Conservation (phyloP, 1,140 invertebrate species). For the Drosophila punjabiensis region DNA sequence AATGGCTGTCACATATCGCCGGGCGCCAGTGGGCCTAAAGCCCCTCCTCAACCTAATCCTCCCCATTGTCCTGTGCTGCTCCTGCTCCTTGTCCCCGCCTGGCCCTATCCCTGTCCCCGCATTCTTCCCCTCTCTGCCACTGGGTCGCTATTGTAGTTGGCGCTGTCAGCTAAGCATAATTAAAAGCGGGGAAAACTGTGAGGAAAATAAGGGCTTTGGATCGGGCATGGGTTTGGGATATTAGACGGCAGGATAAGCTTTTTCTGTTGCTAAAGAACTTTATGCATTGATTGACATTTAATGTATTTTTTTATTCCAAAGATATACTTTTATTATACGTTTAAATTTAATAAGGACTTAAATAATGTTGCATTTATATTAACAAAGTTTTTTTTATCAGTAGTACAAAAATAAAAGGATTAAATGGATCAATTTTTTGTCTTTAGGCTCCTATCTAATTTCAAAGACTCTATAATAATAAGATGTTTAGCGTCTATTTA, state of each 20-base stretch:
- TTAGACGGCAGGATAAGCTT: not conserved
- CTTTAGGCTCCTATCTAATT: no score
- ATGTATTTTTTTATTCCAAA: not conserved
- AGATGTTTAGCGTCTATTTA: no score
- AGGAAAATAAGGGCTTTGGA: conserved; percentile 18
- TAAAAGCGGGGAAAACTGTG: conserved; percentile 63
- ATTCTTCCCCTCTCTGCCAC: not conserved
- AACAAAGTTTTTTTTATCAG: no score
- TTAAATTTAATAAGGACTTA: not conserved
- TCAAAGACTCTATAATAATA: no score
- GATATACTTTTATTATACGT: not conserved
- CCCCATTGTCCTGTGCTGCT: conserved; percentile 27
- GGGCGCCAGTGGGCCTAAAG: conserved; percentile 61
- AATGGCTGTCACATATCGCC: conserved; percentile 80
- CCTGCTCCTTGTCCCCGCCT: not conserved
- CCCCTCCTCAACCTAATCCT: conserved; percentile 42
- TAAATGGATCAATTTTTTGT: no score
- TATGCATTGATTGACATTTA: not conserved
- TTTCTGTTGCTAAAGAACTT: not conserved
- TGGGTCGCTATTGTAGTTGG: conserved; percentile 47
- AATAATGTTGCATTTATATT: no score
- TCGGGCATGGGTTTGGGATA: conserved; percentile 1
- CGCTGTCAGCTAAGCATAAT: conserved; percentile 72
- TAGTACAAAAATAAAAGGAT: no score
- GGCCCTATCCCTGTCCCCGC: conserved; percentile 1